Conservation (phyloP, 2,797 vertebrate species). For the Danio aesculapii region DNA sequence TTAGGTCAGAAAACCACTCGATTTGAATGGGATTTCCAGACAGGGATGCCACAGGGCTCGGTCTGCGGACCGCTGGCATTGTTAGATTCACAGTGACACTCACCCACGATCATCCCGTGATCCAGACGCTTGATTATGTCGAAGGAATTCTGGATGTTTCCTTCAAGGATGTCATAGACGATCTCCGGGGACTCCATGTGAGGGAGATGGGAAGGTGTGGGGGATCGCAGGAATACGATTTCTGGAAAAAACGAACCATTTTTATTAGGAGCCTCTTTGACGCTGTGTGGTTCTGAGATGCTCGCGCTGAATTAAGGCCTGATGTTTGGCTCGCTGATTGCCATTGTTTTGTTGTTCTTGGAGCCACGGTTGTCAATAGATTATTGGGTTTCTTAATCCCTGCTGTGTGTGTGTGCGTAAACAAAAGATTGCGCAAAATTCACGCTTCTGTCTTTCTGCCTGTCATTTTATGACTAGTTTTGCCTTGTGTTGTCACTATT, state of each 20-base stretch:
- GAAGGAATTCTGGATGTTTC: conserved; percentile 91
- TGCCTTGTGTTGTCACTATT: too few species aligned
- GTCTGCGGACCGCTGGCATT: conserved; percentile 59
- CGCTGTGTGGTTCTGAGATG: conserved; percentile 16
- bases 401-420: not conserved
- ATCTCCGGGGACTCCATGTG: conserved; percentile 83
- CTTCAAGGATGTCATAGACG: conserved; percentile 93
- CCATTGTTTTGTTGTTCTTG: not conserved
- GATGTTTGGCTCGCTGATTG: not conserved
- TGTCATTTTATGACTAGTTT: too few species aligned
- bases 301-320: conserved; percentile 14
- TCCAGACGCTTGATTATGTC: conserved; percentile 92
- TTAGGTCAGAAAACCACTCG: conserved; percentile 66
- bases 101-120: conserved; percentile 91
- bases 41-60: conserved; percentile 48
- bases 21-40: conserved; percentile 66
- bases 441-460: not conserved
- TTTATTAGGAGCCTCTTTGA: conserved; percentile 30
- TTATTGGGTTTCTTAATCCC: not conserved
- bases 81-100: conserved; percentile 73
- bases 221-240: conserved; percentile 94
- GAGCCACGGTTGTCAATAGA: not conserved
- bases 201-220: conserved; percentile 82
- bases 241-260: conserved; percentile 77
- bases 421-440: not conserved